phyloP scores from a whole-genome alignment of 2,888 invertebrate species.

The Dorcus hopei region DNA sequence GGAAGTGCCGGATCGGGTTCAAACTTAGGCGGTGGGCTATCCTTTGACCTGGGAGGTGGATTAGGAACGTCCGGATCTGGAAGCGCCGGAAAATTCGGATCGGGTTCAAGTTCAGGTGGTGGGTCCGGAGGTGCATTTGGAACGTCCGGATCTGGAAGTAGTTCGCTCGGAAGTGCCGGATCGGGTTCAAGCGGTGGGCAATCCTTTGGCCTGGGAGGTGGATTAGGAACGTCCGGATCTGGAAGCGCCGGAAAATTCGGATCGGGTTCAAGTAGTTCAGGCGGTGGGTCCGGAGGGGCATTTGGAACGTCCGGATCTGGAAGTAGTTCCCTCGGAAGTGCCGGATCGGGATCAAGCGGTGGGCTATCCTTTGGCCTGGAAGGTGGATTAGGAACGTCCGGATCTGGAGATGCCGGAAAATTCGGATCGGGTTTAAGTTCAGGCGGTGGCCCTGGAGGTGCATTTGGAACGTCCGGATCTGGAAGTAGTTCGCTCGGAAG shows the following conservation, averaged over 20 bases:
- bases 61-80: background rate
- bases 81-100: background rate
- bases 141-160: background rate
- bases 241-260: background rate
- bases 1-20: background rate
- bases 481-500: background rate
- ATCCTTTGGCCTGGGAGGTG: background rate
- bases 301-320: background rate
- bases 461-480: background rate
- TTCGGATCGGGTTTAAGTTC: background rate
- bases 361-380: background rate
- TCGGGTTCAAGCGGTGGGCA: background rate
- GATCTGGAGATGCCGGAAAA: background rate
- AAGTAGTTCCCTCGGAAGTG: too few relatives aligned
- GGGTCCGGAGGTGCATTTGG: background rate
- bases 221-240: background rate
- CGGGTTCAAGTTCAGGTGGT: background rate
- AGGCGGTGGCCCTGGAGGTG: background rate
- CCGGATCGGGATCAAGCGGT: background rate
- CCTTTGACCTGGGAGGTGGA: background rate
- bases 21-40: background rate
- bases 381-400: background rate
- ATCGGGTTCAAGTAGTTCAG: background rate
- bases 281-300: background rate
- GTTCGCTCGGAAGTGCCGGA: background rate